Percentiles rank a stretch among this genome's conserved stretches.
Conservation (phyloP, 2,113 vertebrate species). For the Elephantulus edwardii region DNA sequence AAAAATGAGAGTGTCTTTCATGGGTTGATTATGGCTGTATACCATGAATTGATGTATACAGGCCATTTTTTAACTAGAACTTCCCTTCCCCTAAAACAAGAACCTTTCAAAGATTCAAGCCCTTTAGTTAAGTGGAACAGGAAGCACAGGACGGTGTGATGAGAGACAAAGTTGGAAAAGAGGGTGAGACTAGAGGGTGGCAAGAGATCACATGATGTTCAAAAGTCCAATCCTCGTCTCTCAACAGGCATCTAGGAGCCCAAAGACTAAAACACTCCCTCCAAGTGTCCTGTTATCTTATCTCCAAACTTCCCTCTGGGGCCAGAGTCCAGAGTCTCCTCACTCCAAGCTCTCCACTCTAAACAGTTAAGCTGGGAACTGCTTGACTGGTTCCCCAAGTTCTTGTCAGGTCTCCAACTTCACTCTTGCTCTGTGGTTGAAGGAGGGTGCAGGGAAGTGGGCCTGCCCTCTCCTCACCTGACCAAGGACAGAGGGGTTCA, state of each 20-base stretch:
- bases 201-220: accelerated
- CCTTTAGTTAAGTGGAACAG: not conserved
- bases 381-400: not conserved
- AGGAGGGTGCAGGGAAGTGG: not conserved
- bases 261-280: not conserved
- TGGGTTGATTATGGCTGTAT: accelerated
- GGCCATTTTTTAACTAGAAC: not conserved
- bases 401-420: not conserved
- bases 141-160: not conserved
- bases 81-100: not conserved
- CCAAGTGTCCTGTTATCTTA: not conserved
- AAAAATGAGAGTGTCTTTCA: not conserved
- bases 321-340: not conserved
- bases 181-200: not conserved
- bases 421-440: not conserved
- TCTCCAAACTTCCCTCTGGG: not conserved
- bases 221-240: not conserved
- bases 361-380: not conserved
- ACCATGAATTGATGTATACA: not conserved
- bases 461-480: not conserved
- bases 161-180: not conserved
- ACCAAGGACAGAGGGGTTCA: not conserved
- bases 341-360: not conserved
- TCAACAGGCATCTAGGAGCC: not conserved
- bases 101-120: not conserved